Conservation (phyloP, 1,140 invertebrate species). For the Ceratina australensis region DNA sequence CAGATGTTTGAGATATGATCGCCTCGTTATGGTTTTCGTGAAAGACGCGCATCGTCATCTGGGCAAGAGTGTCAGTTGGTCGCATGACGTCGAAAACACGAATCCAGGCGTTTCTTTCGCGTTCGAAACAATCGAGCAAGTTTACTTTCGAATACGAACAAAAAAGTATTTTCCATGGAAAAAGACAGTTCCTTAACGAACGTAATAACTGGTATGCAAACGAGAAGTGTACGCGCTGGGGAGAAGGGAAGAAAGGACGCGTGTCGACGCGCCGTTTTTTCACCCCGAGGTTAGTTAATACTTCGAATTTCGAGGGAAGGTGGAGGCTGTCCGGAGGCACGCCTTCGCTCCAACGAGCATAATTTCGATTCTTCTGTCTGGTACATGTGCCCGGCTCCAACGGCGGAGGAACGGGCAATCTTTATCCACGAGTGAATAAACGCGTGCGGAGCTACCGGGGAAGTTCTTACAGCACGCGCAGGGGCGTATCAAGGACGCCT, state of each 20-base stretch:
- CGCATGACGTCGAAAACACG: background rate
- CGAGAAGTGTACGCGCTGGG: no score
- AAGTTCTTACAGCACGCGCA: slow-evolving; percentile 69
- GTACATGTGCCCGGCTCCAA: slow-evolving; percentile 36
- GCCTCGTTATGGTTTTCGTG: slow-evolving; percentile 14
- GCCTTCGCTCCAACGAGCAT: slow-evolving; percentile 55
- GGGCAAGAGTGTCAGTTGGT: slow-evolving; percentile 11
- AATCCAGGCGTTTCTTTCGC: background rate
- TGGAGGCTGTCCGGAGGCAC: slow-evolving; percentile 26
- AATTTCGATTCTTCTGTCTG: slow-evolving; percentile 51
- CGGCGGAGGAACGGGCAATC: slow-evolving; percentile 39
- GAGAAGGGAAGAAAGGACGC: background rate
- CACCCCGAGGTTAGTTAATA: slow-evolving; percentile 4
- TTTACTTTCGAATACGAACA: no score
- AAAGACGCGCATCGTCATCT: slow-evolving; percentile 30
- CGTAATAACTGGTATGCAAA: no score
- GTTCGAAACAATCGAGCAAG: background rate
- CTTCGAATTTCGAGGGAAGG: slow-evolving; percentile 34
- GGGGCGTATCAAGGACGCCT: slow-evolving; percentile 68
- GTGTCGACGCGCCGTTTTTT: slow-evolving; percentile 26
- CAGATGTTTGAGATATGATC: slow-evolving; percentile 39
- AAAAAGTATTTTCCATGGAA: no score
- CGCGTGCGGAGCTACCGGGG: slow-evolving; percentile 54
- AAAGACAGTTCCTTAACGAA: no score
- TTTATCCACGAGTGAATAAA: slow-evolving; percentile 46